A percentile compares a stretch with the other conserved stretches of the same genome.
Evolutionary conservation across 2,113 vertebrate species (phyloP).

Genomic region (Rhea pennata): DNA sequence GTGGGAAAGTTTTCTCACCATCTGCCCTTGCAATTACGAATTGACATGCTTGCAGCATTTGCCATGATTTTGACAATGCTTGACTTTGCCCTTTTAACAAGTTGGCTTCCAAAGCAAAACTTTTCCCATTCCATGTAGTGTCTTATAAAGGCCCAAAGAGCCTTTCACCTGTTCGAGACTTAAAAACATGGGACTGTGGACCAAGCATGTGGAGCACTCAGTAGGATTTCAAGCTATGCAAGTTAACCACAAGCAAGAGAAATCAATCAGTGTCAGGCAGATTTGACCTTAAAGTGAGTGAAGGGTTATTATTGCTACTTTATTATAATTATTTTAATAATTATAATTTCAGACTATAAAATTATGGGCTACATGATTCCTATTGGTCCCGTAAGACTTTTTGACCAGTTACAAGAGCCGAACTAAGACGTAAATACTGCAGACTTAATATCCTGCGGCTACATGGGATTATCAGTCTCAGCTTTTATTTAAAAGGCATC

Average conservation of each 20-base stretch:
- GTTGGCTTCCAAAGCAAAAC: not conserved
- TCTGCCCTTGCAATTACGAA: constrained; percentile 20
- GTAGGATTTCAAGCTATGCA: not conserved
- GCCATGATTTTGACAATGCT: not conserved
- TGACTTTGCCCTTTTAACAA: constrained; percentile 27
- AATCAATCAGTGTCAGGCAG: not conserved
- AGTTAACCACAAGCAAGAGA: not conserved
- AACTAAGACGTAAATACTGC: not conserved
- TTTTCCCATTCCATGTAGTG: not conserved
- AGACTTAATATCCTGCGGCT: not conserved
- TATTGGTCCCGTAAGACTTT: not conserved
- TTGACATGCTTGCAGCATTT: constrained; percentile 7
- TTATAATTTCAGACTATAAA: constrained; percentile 9
- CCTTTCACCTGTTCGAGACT: not conserved
- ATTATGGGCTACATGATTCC: not conserved
- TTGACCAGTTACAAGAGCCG: not conserved
- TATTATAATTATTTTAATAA: constrained; percentile 18
- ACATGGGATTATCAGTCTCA: not conserved
- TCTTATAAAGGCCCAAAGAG: not conserved
- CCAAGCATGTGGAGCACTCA: not conserved
- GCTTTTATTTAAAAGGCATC: not conserved
- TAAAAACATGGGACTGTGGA: not conserved
- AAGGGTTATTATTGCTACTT: constrained; percentile 21
- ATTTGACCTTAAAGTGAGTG: not conserved
- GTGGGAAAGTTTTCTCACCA: constrained; percentile 9